Evolutionary conservation across 2,113 vertebrate genomes (phyloP), one percentile per base, ranked within the genome.

Genomic region (Oryzias celebensis): DNA sequence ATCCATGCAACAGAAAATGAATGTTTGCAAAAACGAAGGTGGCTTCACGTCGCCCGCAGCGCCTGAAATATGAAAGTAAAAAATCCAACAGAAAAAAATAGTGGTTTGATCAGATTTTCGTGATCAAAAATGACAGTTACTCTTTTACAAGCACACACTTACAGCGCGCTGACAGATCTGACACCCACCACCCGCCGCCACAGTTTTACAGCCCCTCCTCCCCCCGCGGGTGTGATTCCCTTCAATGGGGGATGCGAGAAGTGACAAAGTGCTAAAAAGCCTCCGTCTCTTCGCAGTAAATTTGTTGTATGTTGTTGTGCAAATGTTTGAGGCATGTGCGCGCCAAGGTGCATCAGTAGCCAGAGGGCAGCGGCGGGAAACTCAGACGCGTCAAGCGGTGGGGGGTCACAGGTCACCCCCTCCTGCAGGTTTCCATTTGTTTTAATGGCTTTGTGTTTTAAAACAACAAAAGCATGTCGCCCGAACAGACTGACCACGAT

Each of bases 131-230:
- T 10, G 10, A 36, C 36, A 36, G 36, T 36, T 36, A 36, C 36
- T 36, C 36, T 36, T 36, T 36, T 36, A 12, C 53, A 8, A 47
- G 44, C 58, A 72, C 59, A 45, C 57, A 67, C 52, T 56, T 18
- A 45, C 52, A 48, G 77, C 66, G 56, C 46, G 51, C 58, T 67
- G 67, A 62, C 79, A 85, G 77, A 85, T 80, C 77, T 80, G 73
- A 82, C 83, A 80, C 80, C 66, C 79, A 66, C 76, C 79, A 72
- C 64, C 71, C 75, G 31, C 58, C 16, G 71, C 60, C 76, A 67
- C 57, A 71, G 47, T 56, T 60, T 72, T 64, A 23, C 78, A 66
- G 58, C 78, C 74, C 73, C 23, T 24, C 74, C 81, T 51, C 73
- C 62, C 66, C 26, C 53, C 51, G 24, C 28, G 73, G 75, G 81